Evolutionary conservation across 2,113 vertebrate species (phyloP).

Genomic region (Poeciliopsis occidentalis): DNA sequence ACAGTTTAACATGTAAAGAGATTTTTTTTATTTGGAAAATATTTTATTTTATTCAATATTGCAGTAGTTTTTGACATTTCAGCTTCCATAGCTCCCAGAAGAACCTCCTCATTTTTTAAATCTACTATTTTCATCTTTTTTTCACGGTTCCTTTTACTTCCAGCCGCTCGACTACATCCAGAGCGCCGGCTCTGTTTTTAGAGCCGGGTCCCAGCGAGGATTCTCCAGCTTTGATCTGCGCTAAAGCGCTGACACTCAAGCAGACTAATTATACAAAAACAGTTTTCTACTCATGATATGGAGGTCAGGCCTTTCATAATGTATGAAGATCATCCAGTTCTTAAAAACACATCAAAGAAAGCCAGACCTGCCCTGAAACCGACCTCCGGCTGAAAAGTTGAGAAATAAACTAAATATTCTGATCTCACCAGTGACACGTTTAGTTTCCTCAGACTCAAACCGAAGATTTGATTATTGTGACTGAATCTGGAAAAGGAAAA

Average conservation of each 20-base stretch:
- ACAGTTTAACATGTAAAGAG: too few relatives aligned
- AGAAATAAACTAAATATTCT: neutral
- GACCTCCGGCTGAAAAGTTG: slow-evolving; percentile 17
- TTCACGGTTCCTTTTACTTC: slow-evolving; percentile 21
- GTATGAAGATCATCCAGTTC: slow-evolving; percentile 26
- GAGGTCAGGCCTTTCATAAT: neutral
- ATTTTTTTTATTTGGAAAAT: too few relatives aligned
- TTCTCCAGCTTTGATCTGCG: slow-evolving; percentile 44
- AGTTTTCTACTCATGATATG: slow-evolving; percentile 23
- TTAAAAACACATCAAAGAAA: slow-evolving; percentile 44
- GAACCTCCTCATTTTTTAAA: slow-evolving; percentile 4
- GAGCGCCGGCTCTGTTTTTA: slow-evolving; percentile 27
- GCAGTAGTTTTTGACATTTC: too few relatives aligned
- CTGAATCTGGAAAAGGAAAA: neutral
- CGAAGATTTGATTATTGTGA: neutral
- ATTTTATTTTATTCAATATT: too few relatives aligned
- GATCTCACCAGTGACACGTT: neutral
- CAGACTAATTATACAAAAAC: slow-evolving; percentile 44
- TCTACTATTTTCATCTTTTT: neutral
- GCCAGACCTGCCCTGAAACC: neutral
- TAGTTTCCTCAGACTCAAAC: neutral
- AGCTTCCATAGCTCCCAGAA: slow-evolving; percentile 42
- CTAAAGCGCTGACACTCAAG: slow-evolving; percentile 17
- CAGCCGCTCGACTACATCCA: slow-evolving; percentile 19
- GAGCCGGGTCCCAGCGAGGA: slow-evolving; percentile 15